phyloP scores from a whole-genome alignment of 2,888 invertebrate species.

The Lathronympha strigana region DNA sequence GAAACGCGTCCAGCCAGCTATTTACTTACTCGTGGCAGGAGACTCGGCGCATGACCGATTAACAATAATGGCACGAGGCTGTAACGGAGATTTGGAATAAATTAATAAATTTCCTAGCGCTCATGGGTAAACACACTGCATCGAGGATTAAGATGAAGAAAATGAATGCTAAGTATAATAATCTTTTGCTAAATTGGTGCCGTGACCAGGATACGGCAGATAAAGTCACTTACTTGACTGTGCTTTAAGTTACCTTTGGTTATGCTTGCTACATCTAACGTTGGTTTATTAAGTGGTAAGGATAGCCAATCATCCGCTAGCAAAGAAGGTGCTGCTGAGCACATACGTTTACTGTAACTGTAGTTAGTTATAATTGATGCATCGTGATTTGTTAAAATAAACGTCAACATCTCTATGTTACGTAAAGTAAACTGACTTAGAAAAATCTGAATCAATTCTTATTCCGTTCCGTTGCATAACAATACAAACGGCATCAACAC shows the following conservation, averaged over 20 bases:
- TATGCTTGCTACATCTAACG: too few relatives aligned
- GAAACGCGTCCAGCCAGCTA: slow-evolving; percentile 30
- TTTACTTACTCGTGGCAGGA: slow-evolving; percentile 18
- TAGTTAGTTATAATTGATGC: too few relatives aligned
- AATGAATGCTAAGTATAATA: background rate
- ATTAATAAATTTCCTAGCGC: slow-evolving; percentile 19
- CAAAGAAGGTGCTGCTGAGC: too few relatives aligned
- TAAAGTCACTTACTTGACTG: too few relatives aligned
- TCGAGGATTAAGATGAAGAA: background rate
- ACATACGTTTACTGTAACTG: too few relatives aligned
- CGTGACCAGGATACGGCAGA: slow-evolving; percentile 2
- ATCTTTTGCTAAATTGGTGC: background rate
- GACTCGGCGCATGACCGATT: slow-evolving; percentile 36
- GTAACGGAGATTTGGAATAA: slow-evolving; percentile 21
- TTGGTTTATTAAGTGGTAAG: too few relatives aligned
- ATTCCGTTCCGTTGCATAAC: slow-evolving; percentile 24
- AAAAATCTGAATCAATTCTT: background rate
- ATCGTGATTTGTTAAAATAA: too few relatives aligned
- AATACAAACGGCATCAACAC: slow-evolving; percentile 11
- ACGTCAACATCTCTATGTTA: background rate
- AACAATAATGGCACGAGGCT: slow-evolving; percentile 38
- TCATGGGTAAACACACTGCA: background rate
- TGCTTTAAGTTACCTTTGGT: too few relatives aligned
- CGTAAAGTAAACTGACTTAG: background rate
- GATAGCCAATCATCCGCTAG: too few relatives aligned